A percentile compares a stretch with the other conserved stretches of the same genome.
phyloP scores from a whole-genome alignment of 35 echinoderm and acorn worm species.

The Ptychodera flava region DNA sequence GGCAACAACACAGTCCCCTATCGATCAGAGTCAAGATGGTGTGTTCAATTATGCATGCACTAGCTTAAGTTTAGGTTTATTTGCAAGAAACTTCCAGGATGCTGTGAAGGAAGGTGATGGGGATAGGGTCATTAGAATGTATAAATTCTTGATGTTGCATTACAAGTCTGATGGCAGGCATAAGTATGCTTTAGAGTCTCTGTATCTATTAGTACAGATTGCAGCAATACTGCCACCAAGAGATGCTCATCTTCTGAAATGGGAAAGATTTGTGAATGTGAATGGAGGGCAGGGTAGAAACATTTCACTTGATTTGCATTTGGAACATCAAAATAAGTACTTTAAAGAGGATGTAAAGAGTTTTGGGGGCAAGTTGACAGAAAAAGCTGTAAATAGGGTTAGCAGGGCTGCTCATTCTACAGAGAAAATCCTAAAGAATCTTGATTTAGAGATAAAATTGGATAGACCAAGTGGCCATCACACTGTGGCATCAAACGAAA shows the following conservation, averaged over 20 bases:
- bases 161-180: not conserved
- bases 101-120: conserved; percentile 13
- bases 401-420: conserved; percentile 26
- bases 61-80: not conserved
- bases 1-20: not conserved
- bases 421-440: conserved; percentile 11
- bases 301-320: not conserved
- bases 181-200: not conserved
- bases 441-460: conserved; percentile 8
- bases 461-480: conserved; percentile 12
- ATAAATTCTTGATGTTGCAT: not conserved
- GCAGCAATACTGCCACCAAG: not conserved
- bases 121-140: not conserved
- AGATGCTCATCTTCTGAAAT: not conserved
- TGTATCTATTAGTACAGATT: conserved; percentile 2
- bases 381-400: conserved; percentile 19
- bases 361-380: conserved; percentile 19
- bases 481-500: not conserved
- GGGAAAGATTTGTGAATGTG: not conserved
- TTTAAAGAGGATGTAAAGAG: conserved; percentile 28
- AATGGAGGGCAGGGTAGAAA: not conserved
- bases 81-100: not conserved
- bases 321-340: conserved; percentile 7
- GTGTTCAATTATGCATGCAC: conserved; percentile 3
- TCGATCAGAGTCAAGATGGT: not conserved